Conservation (phyloP, 1,140 invertebrate genomes). For the Rhyacophila brunnea region DNA sequence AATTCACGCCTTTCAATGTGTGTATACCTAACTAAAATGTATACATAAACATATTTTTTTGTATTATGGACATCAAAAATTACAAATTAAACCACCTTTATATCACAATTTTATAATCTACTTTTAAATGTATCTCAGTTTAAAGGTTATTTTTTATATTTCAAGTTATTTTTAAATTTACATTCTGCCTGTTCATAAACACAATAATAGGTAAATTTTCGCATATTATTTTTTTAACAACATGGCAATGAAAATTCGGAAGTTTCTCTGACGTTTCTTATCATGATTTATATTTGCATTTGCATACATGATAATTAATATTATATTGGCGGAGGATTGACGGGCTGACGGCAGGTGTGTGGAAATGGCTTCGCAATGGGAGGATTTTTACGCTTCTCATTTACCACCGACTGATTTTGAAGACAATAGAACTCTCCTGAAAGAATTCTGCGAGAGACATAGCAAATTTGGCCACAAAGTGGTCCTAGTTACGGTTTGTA, state of each 20-base stretch:
- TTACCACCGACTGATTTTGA: constrained; percentile 71
- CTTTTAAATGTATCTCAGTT: too few species aligned
- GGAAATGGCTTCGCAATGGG: constrained; percentile 63
- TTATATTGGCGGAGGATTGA: constrained; percentile 1
- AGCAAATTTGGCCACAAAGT: constrained; percentile 63
- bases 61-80: too few species aligned
- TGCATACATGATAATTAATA: constrained; percentile 4
- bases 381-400: constrained; percentile 77
- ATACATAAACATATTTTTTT: too few species aligned
- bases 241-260: not conserved
- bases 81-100: too few species aligned
- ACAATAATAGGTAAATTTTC: too few species aligned
- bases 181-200: too few species aligned
- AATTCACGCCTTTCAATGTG: too few species aligned
- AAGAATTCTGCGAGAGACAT: constrained; percentile 69
- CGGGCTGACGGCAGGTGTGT: constrained; percentile 4
- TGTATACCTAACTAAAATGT: too few species aligned
- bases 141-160: too few species aligned
- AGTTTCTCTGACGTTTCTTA: constrained; percentile 29
- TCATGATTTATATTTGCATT: constrained; percentile 12
- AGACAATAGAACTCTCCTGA: constrained; percentile 66
- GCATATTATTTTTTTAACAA: not conserved
- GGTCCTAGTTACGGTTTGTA: constrained; percentile 75
- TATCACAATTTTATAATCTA: too few species aligned
- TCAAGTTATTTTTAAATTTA: too few species aligned